Evolutionary conservation across 1,140 invertebrate genomes (phyloP).

Genomic region (Holotrichia oblita): DNA sequence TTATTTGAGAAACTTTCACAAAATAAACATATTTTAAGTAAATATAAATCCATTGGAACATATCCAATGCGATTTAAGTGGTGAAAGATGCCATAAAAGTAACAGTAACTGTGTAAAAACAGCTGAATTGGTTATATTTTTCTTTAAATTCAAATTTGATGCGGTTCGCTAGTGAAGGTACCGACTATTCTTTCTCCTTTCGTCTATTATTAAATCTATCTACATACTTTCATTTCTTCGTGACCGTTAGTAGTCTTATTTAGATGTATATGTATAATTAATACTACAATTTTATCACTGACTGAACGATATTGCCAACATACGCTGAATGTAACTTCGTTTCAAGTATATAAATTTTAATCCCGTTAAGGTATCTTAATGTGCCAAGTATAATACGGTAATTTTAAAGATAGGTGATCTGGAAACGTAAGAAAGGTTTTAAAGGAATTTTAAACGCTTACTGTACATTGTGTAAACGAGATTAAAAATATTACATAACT

Average conservation of each 20-base stretch:
- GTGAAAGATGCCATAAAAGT: slow-evolving; percentile 7
- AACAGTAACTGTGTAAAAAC: slow-evolving; percentile 3
- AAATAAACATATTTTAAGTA: slow-evolving; percentile 2
- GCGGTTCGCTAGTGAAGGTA: not conserved
- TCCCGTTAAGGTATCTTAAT: not conserved
- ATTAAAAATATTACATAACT: not conserved
- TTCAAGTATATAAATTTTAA: slow-evolving; percentile 3
- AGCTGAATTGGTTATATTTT: not conserved
- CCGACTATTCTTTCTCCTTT: not conserved
- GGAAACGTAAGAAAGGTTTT: not conserved
- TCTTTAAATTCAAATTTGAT: not conserved
- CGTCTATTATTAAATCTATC: not conserved
- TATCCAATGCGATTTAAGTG: not conserved
- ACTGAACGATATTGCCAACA: not conserved
- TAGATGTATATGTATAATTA: not conserved
- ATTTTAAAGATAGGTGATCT: slow-evolving; percentile 8
- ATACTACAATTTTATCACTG: not conserved
- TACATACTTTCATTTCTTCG: not conserved
- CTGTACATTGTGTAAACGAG: not conserved
- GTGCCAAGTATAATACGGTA: not conserved
- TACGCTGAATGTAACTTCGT: not conserved
- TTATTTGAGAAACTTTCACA: not conserved
- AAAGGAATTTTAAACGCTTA: not conserved
- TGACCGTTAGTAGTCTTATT: not conserved
- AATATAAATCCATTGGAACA: not conserved